Evolutionary conservation across 2,113 vertebrate genomes (phyloP).

Genomic region (Chaetura pelagica): DNA sequence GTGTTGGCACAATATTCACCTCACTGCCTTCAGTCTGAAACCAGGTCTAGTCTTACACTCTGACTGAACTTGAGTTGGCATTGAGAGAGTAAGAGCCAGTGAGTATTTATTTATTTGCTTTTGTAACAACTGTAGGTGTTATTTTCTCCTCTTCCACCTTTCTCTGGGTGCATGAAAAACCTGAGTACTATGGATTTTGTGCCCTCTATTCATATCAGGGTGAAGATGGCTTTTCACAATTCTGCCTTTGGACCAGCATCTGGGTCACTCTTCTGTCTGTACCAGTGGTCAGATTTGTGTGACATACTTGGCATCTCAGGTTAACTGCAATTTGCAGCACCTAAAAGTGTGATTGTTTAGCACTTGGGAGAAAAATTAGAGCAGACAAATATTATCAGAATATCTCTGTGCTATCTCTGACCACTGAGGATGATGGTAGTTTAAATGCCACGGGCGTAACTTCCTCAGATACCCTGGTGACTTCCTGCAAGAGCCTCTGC

Average conservation of each 20-base stretch:
- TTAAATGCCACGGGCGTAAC: not conserved
- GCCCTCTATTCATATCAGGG: not conserved
- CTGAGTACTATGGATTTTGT: not conserved
- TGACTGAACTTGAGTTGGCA: rapidly evolving
- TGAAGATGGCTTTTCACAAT: not conserved
- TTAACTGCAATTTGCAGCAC: not conserved
- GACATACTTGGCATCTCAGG: not conserved
- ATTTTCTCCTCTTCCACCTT: not conserved
- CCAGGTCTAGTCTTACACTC: not conserved
- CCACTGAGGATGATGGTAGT: not conserved
- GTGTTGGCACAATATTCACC: not conserved
- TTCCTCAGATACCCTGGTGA: not conserved
- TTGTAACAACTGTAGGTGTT: not conserved
- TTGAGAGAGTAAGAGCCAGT: not conserved
- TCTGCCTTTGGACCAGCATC: not conserved
- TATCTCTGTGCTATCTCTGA: not conserved
- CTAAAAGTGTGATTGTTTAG: not conserved
- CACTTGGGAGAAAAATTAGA: not conserved
- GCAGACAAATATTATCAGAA: not conserved
- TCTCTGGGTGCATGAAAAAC: not conserved
- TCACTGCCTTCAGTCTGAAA: not conserved
- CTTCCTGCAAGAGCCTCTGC: not conserved
- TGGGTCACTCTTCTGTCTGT: not conserved
- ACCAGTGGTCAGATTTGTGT: not conserved
- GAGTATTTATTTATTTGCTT: not conserved